Evolutionary conservation across 2,888 invertebrate genomes (phyloP), one percentile per base, ranked within the genome.

Genomic region (Orthosia gothica): DNA sequence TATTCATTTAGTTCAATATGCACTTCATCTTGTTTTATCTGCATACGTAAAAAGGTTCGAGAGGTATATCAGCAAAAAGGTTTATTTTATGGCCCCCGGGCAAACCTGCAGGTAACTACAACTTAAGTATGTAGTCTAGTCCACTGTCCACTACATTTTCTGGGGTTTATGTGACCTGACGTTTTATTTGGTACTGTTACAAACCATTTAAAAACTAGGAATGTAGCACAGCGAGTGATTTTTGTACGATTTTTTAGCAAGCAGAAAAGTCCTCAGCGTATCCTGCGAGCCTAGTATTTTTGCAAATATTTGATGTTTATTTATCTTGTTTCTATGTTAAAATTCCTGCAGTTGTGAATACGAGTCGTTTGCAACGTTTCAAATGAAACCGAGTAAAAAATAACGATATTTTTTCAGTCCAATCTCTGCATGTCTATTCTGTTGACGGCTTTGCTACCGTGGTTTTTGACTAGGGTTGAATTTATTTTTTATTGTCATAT

Each of bases 181-280:
- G 11, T 82, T 85, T 77, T 79, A 73, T 85, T 83, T 81, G 74
- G 26, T 57, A 70, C 65, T 54, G 67, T 76, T 75, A 63, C 70
- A 73, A 85, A 73, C 64, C 77, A 85, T 85, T 85, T 79, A 82
- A 69, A 78, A 72, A 71, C 72, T 72, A 63, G 45, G 32, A 78
- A 81, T 68, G 70, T 61, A 57, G 76, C 64, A 18, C 50, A 65
- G 67, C 61, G 40, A 52, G 23, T 65, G 55, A 62, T 76, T 80
- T 82, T 74, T 61, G 45, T 68, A 55, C 61, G 12, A 58, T 72
- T 81, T n/a, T 77, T 76, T 67, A 58, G 71, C 57, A 18, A 61
- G 40, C 70, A 49, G 26, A 61, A 79, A 73, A 63, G 32, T 47
- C 70, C 74, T 45, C 45, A 68, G n/a, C 66, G 23, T 49, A 4